These are phyloP conservation scores for Epinephelus fuscoguttatus DNA, from an alignment of 2,113 vertebrate genomes.

Conservation along the genomic window DNA sequence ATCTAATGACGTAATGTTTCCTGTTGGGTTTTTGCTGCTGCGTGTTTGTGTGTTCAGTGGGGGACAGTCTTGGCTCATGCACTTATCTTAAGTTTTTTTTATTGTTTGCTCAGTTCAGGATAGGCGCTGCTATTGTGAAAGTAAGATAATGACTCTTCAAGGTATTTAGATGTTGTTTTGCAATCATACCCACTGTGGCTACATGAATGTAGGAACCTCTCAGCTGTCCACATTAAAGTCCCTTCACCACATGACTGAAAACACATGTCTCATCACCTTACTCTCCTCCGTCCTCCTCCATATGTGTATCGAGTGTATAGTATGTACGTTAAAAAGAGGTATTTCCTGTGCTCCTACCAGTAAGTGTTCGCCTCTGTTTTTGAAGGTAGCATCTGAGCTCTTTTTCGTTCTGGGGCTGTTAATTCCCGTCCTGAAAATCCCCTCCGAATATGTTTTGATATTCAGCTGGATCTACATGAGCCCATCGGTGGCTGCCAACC, in stretches of 20 bases:
- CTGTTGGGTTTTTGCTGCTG: not conserved
- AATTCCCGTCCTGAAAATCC: slow-evolving; percentile 67
- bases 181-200: not conserved
- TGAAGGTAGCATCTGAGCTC: slow-evolving; percentile 3
- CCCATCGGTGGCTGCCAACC: slow-evolving; percentile 51
- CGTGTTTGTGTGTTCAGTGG: slow-evolving; percentile 1
- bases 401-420: slow-evolving; percentile 37
- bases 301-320: slow-evolving; percentile 23
- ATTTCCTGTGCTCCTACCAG: slow-evolving; percentile 23
- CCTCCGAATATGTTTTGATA: slow-evolving; percentile 63
- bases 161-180: not conserved
- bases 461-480: slow-evolving; percentile 61
- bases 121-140: not conserved
- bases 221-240: not conserved
- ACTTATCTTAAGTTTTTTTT: not conserved
- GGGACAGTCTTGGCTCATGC: not conserved
- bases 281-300: not conserved
- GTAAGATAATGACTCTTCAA: not conserved
- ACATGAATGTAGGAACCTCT: not conserved
- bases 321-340: not conserved
- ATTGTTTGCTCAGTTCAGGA: not conserved
- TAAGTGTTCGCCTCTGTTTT: not conserved
- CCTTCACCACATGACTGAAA: slow-evolving; percentile 7
- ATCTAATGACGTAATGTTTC: not conserved
- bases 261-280: not conserved